Evolutionary conservation across 2,888 invertebrate species (phyloP), one percentile per base, ranked within the genome.

Genomic region (Mythimna impura): DNA sequence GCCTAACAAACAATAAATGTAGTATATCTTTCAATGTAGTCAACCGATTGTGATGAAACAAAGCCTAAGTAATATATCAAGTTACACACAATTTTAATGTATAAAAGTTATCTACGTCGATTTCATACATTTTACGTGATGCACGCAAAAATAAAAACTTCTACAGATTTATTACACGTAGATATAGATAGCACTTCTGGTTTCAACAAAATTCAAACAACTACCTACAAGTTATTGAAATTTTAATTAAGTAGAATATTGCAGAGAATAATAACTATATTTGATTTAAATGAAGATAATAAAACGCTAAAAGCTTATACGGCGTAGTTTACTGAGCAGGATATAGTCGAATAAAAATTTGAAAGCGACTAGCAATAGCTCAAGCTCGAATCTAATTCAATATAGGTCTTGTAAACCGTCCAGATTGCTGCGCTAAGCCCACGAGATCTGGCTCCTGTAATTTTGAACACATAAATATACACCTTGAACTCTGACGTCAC

Each of bases 401-500:
- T 76, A 60, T 52, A 30, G 43, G 17, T 61, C 60, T 47, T 47
- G 30, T 54, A 67, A 60, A 67, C n/a, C 54, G 12, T 25, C n/a
- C 66, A 58, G 40, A 58, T 52, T 17, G 9, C 50, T 36, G 43
- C n/a, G 43, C 25, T 8, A 25, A 60, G 17, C 36, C 36, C 52
- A 22, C 73, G 52, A 20, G 54, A 69, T 61, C 52, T 40, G 43
- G 36, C 17, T 77, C 36, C 70, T 54, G 47, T 61, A 69, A 61
- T 74, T 54, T 77, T 47, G 22, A 74, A n/a, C 47, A 54, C 54
- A 61, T 22, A 68, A 54, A 74, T 54, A 54, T 69, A 74, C 60
- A 76, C 22, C 77, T 40, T 60, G 71, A 77, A 77, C 54, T 61
- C 63, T 64, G 63, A 71, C 72, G 78, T 71, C 36, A 20, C 36